These are phyloP conservation scores for Holacanthella duospinosa DNA, from an alignment of 2,888 invertebrate genomes.

Conservation along the genomic window DNA sequence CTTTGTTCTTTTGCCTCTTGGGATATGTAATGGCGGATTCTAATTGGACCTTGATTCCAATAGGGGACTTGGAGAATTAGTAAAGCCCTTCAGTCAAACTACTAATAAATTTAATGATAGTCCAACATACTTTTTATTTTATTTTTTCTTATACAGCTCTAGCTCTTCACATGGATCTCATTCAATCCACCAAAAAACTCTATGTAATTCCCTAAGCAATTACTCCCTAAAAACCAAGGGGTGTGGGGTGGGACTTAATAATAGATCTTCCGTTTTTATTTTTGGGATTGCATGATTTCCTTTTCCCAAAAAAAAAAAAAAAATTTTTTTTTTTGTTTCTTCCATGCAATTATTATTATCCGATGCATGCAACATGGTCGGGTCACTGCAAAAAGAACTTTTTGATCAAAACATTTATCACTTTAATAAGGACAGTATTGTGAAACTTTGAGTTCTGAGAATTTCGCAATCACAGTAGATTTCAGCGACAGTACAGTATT, in stretches of 20 bases:
- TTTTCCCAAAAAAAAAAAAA: neutral
- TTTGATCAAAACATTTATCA: too few species aligned
- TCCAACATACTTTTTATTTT: neutral
- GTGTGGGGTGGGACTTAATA: neutral
- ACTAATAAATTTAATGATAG: neutral
- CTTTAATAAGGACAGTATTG: too few species aligned
- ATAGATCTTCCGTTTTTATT: neutral
- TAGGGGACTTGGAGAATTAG: neutral
- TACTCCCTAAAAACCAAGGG: neutral
- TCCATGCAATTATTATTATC: neutral
- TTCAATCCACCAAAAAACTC: neutral
- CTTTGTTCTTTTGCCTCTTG: neutral
- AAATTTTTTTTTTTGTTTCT: too few species aligned
- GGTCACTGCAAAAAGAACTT: too few species aligned
- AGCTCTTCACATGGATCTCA: neutral
- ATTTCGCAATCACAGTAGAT: too few species aligned
- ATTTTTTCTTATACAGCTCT: neutral
- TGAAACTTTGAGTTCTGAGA: too few species aligned
- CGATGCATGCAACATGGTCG: too few species aligned
- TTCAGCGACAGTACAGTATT: too few species aligned
- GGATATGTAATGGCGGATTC: neutral
- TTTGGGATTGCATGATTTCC: neutral
- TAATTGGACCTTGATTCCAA: neutral
- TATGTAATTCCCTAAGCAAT: neutral
- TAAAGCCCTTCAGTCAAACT: neutral